These are phyloP conservation scores for Drosophila pseudoobscura DNA, from an alignment of 1,140 invertebrate genomes.

Conservation along the genomic window DNA sequence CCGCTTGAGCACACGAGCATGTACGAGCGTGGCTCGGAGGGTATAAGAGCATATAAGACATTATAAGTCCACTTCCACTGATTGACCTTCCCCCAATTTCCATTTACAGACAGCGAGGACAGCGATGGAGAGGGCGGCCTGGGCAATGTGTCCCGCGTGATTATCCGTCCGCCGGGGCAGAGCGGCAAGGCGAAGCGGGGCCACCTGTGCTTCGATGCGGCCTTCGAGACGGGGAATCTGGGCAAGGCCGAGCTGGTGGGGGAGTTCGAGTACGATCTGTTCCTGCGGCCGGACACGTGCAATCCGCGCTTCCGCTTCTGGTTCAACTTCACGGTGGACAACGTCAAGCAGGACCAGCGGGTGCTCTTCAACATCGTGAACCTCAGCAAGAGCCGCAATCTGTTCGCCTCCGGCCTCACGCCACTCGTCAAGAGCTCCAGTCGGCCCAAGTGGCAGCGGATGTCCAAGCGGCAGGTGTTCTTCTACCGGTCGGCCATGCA, in stretches of 20 bases:
- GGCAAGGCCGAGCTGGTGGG: slow-evolving; percentile 96
- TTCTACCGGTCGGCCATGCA: slow-evolving; percentile 96
- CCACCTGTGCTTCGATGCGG: slow-evolving; percentile 98
- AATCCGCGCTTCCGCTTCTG: slow-evolving; percentile 96
- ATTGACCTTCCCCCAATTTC: slow-evolving; percentile 6
- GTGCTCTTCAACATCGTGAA: slow-evolving; percentile 99
- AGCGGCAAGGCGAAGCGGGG: slow-evolving; percentile 92
- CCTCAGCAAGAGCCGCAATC: slow-evolving; percentile 94
- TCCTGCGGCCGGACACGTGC: slow-evolving; percentile 97
- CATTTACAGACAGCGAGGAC: slow-evolving; percentile 93
- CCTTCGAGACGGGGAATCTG: slow-evolving; percentile 98
- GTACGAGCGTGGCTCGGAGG: slow-evolving; percentile 85
- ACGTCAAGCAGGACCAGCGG: slow-evolving; percentile 95
- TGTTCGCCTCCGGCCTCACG: slow-evolving; percentile 95
- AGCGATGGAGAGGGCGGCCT: slow-evolving; percentile 96
- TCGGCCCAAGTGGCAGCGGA: slow-evolving; percentile 94
- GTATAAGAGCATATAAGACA: too few species aligned
- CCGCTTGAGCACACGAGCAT: slow-evolving; percentile 87
- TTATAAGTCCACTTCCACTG: not conserved
- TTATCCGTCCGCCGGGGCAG: slow-evolving; percentile 96
- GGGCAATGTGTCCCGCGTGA: slow-evolving; percentile 96
- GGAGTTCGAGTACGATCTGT: slow-evolving; percentile 98
- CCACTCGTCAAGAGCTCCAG: slow-evolving; percentile 96
- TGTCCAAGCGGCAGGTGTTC: slow-evolving; percentile 94
- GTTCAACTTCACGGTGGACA: slow-evolving; percentile 99